Base-by-base conservation (phyloP, 2,888 invertebrate species). In the Lasioglossum villosulum region DNA sequence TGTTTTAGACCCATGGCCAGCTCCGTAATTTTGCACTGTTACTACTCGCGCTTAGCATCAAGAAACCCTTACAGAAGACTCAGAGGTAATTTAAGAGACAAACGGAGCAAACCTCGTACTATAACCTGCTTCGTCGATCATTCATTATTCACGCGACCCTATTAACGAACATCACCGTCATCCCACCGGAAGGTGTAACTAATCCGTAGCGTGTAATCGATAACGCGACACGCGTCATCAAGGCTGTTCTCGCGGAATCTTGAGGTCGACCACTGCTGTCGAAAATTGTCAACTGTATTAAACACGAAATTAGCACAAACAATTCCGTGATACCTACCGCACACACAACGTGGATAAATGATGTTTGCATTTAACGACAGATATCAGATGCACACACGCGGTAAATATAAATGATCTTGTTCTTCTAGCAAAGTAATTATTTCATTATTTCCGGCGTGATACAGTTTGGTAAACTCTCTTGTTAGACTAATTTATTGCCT, bases 151-250 rank as follows among this genome's bases (percentile, higher is more conserved):
- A 78, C 70, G 82, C 75, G 82, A 78, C 73, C 78, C 85, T 86
- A 85, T 86, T 86, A 86, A 80, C 85, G 45, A 74, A 82, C 81
- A 76, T 79, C 39, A 59, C 39, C 66, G 42, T 37, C 76, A 66
- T 80, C 82, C 79, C 79, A 48, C 71, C 76, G 77, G 79, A 75
- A 80, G 71, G 52, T 75, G 82, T 84, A 88, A 83, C 86, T 81
- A 79, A 88, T 80, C 87, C 56, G 76, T 79, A 81, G 66, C 80
- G 78, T 82, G 88, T 86, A 84, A 82, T 80, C 82, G 80, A 86
- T 86, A 73, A 71, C 30, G 66, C 77, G 56, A 78, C 80, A 75
- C 74, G 75, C 77, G 66, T 56, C 56, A n/a, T 34, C 34, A 48
- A 70, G 37, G 14, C 56, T 27, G 63, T 30, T 34, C 42, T 52